Evolutionary conservation across 2,888 invertebrate genomes (phyloP).

Genomic region (Dynastes tityus): DNA sequence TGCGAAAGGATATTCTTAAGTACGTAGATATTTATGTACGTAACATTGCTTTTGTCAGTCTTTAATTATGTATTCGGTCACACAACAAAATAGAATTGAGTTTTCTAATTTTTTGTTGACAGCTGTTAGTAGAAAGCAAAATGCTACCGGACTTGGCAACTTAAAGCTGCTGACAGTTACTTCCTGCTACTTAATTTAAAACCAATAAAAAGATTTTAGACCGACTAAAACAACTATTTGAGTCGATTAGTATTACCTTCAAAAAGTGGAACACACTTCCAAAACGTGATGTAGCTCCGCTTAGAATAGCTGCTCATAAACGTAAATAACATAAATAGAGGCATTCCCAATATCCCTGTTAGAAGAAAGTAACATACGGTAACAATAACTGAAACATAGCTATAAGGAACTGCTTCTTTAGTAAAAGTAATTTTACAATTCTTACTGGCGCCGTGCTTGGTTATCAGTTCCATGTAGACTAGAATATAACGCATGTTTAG

Average conservation of each 20-base stretch:
- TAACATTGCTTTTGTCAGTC: no score
- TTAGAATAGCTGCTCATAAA: slow-evolving; percentile 51
- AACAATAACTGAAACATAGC: slow-evolving; percentile 36
- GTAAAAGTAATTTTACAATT: neutral
- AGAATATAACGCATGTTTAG: slow-evolving; percentile 21
- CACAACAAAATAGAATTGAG: no score
- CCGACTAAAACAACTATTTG: no score
- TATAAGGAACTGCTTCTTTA: neutral
- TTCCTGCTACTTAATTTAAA: no score
- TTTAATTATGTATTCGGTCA: no score
- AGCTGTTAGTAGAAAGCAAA: no score
- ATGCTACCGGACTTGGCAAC: no score
- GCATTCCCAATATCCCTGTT: slow-evolving; percentile 47
- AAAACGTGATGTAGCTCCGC: slow-evolving; percentile 45
- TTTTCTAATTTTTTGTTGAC: no score
- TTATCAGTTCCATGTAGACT: slow-evolving; percentile 26
- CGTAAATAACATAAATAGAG: slow-evolving; percentile 42
- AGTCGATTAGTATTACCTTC: slow-evolving; percentile 32
- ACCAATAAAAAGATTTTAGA: no score
- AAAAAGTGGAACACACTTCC: slow-evolving; percentile 50
- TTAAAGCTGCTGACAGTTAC: no score
- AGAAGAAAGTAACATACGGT: slow-evolving; percentile 21
- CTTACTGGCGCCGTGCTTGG: slow-evolving; percentile 45
- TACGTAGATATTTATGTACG: no score
- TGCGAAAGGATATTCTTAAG: no score